A percentile compares a stretch with the other conserved stretches of the same genome.
Evolutionary conservation across 2,888 invertebrate genomes (phyloP).

Genomic region (Tachina grossa): DNA sequence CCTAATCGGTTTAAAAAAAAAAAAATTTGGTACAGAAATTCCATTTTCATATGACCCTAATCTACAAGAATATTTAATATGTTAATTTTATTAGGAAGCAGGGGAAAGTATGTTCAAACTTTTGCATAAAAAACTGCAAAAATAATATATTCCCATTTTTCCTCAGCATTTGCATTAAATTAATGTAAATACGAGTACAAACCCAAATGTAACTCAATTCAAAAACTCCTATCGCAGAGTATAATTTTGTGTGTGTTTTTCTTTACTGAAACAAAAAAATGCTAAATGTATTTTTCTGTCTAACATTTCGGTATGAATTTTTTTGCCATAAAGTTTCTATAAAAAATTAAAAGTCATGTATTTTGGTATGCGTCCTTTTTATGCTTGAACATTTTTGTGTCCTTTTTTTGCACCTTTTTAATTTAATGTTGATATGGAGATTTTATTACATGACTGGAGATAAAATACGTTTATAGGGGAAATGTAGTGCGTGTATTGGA

Average conservation of each 20-base stretch:
- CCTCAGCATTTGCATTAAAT: not conserved
- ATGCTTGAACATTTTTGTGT: not conserved
- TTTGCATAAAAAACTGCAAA: too few species aligned
- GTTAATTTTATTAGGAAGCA: too few species aligned
- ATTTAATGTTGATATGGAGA: constrained; percentile 4
- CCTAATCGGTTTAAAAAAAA: too few species aligned
- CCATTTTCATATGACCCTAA: too few species aligned
- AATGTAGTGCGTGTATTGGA: too few species aligned
- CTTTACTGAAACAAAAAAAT: not conserved
- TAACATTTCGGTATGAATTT: not conserved
- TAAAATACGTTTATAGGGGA: too few species aligned
- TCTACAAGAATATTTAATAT: too few species aligned
- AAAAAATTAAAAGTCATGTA: constrained; percentile 58
- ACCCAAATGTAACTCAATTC: constrained; percentile 23
- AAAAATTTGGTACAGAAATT: too few species aligned
- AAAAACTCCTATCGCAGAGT: constrained; percentile 8
- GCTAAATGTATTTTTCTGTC: too few species aligned
- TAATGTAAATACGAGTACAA: not conserved
- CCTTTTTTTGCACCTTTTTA: not conserved
- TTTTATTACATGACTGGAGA: too few species aligned
- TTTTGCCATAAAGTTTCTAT: constrained; percentile 18
- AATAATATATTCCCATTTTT: not conserved
- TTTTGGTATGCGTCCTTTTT: constrained; percentile 20
- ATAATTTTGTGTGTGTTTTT: constrained; percentile 17
- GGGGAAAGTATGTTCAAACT: too few species aligned